Evolutionary conservation across 2,888 invertebrate species (phyloP), one percentile per base, ranked within the genome.

Genomic region (Sinopyrophorus schimmeli): DNA sequence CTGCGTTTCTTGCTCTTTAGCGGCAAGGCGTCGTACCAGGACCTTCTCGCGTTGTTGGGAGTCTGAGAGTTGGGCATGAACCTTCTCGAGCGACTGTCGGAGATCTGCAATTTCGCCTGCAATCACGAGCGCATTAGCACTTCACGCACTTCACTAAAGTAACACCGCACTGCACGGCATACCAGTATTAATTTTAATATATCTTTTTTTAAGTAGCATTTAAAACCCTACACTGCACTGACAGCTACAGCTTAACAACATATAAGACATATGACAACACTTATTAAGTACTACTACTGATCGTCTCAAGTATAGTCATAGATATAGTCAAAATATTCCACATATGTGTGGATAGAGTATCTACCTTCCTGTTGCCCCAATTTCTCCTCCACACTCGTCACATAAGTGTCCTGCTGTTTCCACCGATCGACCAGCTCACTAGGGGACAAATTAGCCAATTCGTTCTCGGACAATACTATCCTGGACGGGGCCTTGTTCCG

Each of bases 1-100:
- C 76, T 96, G 94, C 73, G 94, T 84, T 77, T 97, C 96, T 74
- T 96, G 95, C 72, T 97, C 97, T 76, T 97, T 97, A 58, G 91
- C 89, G 53, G 95, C 90, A 60, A 97, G 81, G 66, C 94, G 81
- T 67, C 95, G 86, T 62, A 95, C 89, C 62, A 97, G 83, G 57
- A 94, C 87, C 75, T 92, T 92, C 74, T 97, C 96, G 64, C 93
- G 83, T 63, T 93, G 86, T 67, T 90, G 88, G 55, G 92, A 87
- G 71, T 96, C 96, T 44, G 82, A 79, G 68, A 87, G 85, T 71
- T 92, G 92, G 64, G 86, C 84, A 66, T 86, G 86, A 67, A 87
- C 78, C 69, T 87, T 86, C 62, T 89, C 87, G 74, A 89, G 88
- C 64, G 85, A 80, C 74, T 89, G 86, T 74, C 84, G 83, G 70